Percentiles rank a stretch among this genome's conserved stretches.
Conservation (phyloP, 1,140 invertebrate species). For the Carposina sasakii region DNA sequence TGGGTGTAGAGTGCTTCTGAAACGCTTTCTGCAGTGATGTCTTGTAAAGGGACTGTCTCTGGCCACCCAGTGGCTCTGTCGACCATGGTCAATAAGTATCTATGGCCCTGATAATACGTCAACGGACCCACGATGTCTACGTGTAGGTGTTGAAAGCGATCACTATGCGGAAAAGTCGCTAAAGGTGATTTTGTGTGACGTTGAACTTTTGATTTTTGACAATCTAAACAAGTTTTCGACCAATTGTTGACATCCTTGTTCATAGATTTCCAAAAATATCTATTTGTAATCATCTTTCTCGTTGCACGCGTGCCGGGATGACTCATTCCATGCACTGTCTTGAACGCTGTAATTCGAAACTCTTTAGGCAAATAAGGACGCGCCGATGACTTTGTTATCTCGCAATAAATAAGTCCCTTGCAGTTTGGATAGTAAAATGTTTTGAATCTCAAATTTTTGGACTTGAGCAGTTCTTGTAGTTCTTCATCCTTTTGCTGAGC, state of each 20-base stretch:
- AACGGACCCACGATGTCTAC: background rate
- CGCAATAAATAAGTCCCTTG: background rate
- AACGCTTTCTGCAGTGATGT: constrained; percentile 43
- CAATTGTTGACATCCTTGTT: constrained; percentile 43
- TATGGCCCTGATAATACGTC: constrained; percentile 31
- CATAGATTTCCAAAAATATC: constrained; percentile 3
- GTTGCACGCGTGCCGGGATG: background rate
- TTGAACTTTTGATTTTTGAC: background rate
- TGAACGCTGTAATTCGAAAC: background rate
- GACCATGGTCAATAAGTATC: constrained; percentile 59
- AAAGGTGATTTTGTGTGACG: background rate
- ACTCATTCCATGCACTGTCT: background rate
- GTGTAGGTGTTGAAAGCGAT: background rate
- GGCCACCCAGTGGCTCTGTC: constrained; percentile 66
- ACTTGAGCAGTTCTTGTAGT: background rate
- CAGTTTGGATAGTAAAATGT: background rate
- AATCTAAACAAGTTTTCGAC: constrained; percentile 23
- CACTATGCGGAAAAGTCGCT: background rate
- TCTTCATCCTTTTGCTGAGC: background rate
- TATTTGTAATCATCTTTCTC: background rate
- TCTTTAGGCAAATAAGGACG: background rate
- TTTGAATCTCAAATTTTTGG: background rate
- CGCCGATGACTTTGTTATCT: background rate
- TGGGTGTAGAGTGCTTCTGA: constrained; percentile 17
- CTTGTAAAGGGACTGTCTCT: constrained; percentile 55